These are phyloP conservation scores for Criorhina ranunculi DNA, from an alignment of 2,888 invertebrate genomes.

Conservation along the genomic window DNA sequence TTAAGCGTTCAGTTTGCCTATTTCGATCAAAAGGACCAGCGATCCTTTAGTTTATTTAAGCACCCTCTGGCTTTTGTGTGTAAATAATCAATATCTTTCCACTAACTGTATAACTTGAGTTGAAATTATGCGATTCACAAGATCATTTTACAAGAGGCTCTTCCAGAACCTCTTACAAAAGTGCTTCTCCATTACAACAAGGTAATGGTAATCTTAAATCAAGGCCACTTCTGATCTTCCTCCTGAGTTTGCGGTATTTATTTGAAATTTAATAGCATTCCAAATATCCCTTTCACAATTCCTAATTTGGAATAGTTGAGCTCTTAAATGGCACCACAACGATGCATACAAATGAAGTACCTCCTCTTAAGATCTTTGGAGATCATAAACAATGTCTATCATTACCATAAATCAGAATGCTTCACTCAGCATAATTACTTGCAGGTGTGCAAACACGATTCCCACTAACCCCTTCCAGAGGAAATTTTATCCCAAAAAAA, in stretches of 20 bases:
- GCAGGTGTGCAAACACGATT: conserved; percentile 48
- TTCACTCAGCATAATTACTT: conserved; percentile 51
- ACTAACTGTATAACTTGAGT: too few species aligned
- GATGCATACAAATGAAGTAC: conserved; percentile 2
- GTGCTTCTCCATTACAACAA: too few species aligned
- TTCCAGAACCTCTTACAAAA: too few species aligned
- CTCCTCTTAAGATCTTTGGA: conserved; percentile 13
- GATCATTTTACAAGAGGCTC: too few species aligned
- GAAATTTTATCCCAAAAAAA: conserved; percentile 38
- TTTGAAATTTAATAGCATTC: conserved; percentile 24
- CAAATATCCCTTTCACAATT: neutral
- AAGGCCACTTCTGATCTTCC: too few species aligned
- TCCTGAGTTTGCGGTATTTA: neutral
- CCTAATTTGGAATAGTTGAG: neutral
- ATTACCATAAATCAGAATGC: conserved; percentile 52
- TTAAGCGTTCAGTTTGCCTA: too few species aligned
- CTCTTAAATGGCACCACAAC: neutral
- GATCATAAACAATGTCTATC: conserved; percentile 51
- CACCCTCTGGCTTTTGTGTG: too few species aligned
- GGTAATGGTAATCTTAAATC: too few species aligned
- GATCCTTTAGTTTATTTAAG: too few species aligned
- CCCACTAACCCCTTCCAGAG: conserved; percentile 10
- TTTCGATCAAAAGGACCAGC: too few species aligned
- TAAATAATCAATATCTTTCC: too few species aligned
- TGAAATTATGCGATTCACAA: too few species aligned